phyloP scores from a whole-genome alignment of 2,888 invertebrate species.

The Tenthredo mesomela region DNA sequence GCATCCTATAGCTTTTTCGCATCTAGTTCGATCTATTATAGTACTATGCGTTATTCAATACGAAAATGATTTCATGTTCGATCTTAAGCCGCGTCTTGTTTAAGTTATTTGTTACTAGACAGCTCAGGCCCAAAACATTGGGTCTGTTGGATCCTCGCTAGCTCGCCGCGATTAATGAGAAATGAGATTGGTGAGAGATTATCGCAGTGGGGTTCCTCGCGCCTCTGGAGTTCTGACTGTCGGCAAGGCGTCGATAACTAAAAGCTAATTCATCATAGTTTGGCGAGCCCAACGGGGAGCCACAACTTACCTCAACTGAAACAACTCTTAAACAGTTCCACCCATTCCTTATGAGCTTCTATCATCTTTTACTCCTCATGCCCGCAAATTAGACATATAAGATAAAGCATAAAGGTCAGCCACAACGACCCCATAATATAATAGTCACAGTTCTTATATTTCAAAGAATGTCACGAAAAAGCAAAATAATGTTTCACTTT shows the following conservation, averaged over 20 bases:
- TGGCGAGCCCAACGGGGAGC: constrained; percentile 63
- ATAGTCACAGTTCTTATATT: background rate
- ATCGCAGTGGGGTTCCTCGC: constrained; percentile 65
- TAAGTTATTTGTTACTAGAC: constrained; percentile 22
- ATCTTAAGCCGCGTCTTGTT: constrained; percentile 9
- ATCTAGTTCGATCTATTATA: background rate
- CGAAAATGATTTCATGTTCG: background rate
- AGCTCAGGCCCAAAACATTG: constrained; percentile 21
- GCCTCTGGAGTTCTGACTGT: constrained; percentile 61
- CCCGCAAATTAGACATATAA: constrained; percentile 6
- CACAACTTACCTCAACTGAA: constrained; percentile 39
- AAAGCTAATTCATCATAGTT: constrained; percentile 68
- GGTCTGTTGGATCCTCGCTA: constrained; percentile 55
- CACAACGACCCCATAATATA: background rate
- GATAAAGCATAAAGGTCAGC: background rate
- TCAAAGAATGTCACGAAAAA: background rate
- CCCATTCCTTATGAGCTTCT: constrained; percentile 11
- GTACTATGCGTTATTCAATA: constrained; percentile 2
- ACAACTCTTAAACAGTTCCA: constrained; percentile 34
- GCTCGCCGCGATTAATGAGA: constrained; percentile 65
- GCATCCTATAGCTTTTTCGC: background rate
- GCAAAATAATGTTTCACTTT: background rate
- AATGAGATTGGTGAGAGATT: constrained; percentile 67
- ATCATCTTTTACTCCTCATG: background rate
- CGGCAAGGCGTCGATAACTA: constrained; percentile 63